Evolutionary conservation across 2,888 invertebrate species (phyloP), one percentile per base, ranked within the genome.

Genomic region (Lacanobia wlatinum): DNA sequence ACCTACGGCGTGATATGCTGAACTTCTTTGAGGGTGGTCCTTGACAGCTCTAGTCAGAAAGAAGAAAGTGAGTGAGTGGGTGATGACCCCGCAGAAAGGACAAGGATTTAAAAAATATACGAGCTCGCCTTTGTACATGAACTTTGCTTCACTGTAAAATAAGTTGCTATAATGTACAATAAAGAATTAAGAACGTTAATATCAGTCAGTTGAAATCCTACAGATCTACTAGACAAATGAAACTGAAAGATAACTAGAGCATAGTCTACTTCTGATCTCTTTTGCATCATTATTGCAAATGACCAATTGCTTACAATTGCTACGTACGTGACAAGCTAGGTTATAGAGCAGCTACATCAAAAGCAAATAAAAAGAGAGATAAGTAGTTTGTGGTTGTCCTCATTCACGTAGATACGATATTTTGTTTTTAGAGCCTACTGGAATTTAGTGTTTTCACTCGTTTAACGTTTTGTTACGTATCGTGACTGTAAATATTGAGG

Each of bases 211-310:
- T 34, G 34, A 34, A 34, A 52, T 38, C 18, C n/a, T 66, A 58
- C 60, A 10, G 18, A 28, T 1, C 8, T 7, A 61, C 59, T 38
- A 69, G 60, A 62, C 70, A 72, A 75, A 74, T 38, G 1, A 40
- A 53, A 66, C 53, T 34, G 16, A 61, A 55, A 66, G 3, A 52
- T 60, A 80, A 70, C 70, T 83, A 70, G 76, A 66, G 12, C 73
- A 75, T 28, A 73, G 58, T 66, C 59, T 21, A 83, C 53, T 76
- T 78, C 38, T 74, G 59, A 78, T 75, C 61, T 65, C 46, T 40
- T 78, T 85, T 85, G 82, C 84, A 58, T 69, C 72, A 85, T 82
- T 61, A 83, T 84, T 80, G 72, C 68, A 72, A 85, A 80, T 72
- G 46, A 69, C 68, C 75, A 80, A 84, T 82, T 78, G 80, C 73